These are phyloP conservation scores for Drosophila anomalipes DNA, from an alignment of 2,888 invertebrate genomes.

Conservation along the genomic window DNA sequence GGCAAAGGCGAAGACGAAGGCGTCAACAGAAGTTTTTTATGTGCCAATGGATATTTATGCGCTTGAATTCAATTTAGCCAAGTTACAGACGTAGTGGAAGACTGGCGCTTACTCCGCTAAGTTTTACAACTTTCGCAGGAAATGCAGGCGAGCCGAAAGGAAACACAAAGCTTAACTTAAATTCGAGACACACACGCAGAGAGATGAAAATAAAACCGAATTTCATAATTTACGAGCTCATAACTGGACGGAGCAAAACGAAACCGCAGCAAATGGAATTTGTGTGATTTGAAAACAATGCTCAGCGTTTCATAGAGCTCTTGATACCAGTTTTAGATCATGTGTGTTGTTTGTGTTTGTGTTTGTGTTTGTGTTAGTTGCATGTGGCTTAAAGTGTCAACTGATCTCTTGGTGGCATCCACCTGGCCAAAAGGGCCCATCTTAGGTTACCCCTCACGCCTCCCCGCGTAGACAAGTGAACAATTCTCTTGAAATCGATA, in stretches of 20 bases:
- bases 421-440: conserved; percentile 39
- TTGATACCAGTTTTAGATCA: conserved; percentile 32
- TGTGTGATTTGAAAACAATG: conserved; percentile 44
- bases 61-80: conserved; percentile 57
- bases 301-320: conserved; percentile 42
- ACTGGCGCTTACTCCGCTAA: conserved; percentile 31
- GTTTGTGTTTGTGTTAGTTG: conserved; percentile 8
- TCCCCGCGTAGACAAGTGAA: conserved; percentile 44
- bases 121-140: conserved; percentile 78
- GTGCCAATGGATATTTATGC: conserved; percentile 67
- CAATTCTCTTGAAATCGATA: conserved; percentile 74
- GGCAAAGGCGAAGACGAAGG: conserved; percentile 67
- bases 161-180: conserved; percentile 66
- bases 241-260: conserved; percentile 64
- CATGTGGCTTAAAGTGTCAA: conserved; percentile 25
- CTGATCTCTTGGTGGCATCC: conserved; percentile 32
- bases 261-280: conserved; percentile 47
- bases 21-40: conserved; percentile 75
- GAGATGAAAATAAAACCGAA: conserved; percentile 47
- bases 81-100: conserved; percentile 31
- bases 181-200: conserved; percentile 37
- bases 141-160: conserved; percentile 58
- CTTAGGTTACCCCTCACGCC: conserved; percentile 49
- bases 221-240: conserved; percentile 76
- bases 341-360: conserved; percentile 28